A percentile compares a stretch with the other conserved stretches of the same genome.
Evolutionary conservation across 2,113 vertebrate species (phyloP).

Genomic region (Procavia capensis): DNA sequence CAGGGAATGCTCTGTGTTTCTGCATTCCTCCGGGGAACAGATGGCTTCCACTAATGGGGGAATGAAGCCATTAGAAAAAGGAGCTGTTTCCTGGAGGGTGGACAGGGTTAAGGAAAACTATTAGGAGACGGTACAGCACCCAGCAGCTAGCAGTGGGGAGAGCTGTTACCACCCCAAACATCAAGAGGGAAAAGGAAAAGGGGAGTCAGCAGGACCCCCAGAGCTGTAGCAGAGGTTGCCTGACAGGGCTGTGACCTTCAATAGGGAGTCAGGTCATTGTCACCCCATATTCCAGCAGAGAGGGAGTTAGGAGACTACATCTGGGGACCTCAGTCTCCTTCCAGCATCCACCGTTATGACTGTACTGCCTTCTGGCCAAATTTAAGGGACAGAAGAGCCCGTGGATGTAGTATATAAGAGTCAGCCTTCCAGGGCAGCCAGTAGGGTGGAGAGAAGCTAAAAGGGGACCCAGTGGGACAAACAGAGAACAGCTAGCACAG

Average conservation of each 20-base stretch:
- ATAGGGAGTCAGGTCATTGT: background rate
- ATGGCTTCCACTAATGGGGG: background rate
- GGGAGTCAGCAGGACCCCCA: background rate
- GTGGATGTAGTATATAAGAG: rapidly evolving
- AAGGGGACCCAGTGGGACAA: background rate
- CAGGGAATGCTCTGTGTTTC: background rate
- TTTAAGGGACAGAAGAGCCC: background rate
- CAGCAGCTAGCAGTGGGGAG: background rate
- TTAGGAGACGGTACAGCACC: background rate
- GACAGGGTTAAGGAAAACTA: background rate
- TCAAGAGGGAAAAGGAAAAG: background rate
- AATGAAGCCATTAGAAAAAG: background rate
- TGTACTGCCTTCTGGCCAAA: background rate
- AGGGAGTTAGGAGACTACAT: background rate
- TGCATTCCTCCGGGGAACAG: too few relatives aligned
- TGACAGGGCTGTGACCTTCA: background rate
- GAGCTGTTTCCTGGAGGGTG: background rate
- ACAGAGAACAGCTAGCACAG: background rate
- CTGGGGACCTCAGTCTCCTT: too few relatives aligned
- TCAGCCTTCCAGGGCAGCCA: too few relatives aligned
- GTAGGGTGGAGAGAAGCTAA: too few relatives aligned
- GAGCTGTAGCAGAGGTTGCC: background rate
- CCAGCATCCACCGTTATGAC: too few relatives aligned
- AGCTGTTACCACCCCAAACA: background rate
- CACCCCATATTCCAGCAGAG: background rate